phyloP scores from a whole-genome alignment of 1,140 invertebrate genomes.

The Branchinecta lindahli region DNA sequence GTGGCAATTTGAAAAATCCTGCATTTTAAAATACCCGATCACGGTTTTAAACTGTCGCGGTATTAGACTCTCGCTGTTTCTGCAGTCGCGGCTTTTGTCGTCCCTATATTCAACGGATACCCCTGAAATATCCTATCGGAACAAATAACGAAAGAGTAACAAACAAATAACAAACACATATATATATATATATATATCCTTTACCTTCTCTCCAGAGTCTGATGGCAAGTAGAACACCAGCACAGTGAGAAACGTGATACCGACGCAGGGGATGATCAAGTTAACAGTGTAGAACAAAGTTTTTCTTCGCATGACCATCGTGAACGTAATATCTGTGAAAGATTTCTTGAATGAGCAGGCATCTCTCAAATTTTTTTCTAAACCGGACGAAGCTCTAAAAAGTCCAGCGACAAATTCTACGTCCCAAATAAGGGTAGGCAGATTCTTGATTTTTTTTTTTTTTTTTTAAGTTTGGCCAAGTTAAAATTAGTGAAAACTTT shows the following conservation, averaged over 20 bases:
- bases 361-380: too few species aligned
- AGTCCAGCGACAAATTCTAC: too few species aligned
- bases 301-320: conserved; percentile 80
- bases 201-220: conserved; percentile 82
- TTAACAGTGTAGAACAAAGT: conserved; percentile 85
- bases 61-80: too few species aligned
- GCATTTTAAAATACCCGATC: too few species aligned
- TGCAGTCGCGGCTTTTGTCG: too few species aligned
- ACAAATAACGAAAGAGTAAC: neutral
- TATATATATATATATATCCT: neutral
- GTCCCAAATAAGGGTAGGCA: too few species aligned
- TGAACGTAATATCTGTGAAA: conserved; percentile 89
- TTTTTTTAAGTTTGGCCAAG: neutral
- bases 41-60: too few species aligned
- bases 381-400: too few species aligned
- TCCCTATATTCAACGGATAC: too few species aligned
- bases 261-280: conserved; percentile 75
- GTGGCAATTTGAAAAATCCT: too few species aligned
- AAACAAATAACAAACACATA: neutral
- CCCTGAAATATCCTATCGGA: too few species aligned
- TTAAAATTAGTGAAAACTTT: neutral
- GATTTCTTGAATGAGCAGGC: too few species aligned
- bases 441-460: conserved; percentile 1
- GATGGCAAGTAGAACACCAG: conserved; percentile 90
- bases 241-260: conserved; percentile 81